Evolutionary conservation across 2,113 vertebrate species (phyloP), one percentile per base, ranked within the genome.

Genomic region (Numida meleagris): DNA sequence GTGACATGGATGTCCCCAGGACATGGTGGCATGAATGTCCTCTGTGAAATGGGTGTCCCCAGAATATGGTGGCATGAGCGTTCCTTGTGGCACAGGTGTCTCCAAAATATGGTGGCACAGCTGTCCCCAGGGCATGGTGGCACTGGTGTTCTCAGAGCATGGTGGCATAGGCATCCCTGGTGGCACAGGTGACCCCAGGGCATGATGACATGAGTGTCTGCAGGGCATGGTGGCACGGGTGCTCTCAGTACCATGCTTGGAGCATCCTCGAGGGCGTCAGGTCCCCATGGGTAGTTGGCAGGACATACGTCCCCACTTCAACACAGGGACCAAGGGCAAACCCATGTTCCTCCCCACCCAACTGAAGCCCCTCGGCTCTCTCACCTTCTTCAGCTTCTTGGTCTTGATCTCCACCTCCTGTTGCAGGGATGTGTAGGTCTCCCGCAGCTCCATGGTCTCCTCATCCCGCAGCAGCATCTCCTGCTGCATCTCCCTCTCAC

Each of bases 341-440:
- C 5, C 36, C 25, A 15, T 12, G 16, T 20, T 25, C 61, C 36
- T 36, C 36, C 25, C 36, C 15, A 23, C 20, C 20, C 33, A n/a
- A n/a, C 33, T 8, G 18, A 33, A n/a, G 33, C 21, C 23, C 20
- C 13, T 13, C 63, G 11, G 36, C 36, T 3, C n/a, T 17, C 97
- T 96, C 90, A 99, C 99, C 98, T 99, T 99, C 94, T 98, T 99
- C 87, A 99, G 99, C 89, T 99, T 99, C 97, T 99, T 99, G 95
- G 99, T 99, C 95, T 99, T 99, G 66, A 99, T 97, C 91, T 99
- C 99, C 89, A 99, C 99, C 96, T 99, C 99, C 96, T 99, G 99
- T 96, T 99, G 99, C 96, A 99, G 96, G 68, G 99, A 98, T 3
- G 98, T 98, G 97, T 98, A 99, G 1, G 99, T 99, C 85, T 99